phyloP scores from a whole-genome alignment of 2,113 vertebrate species.

The Antechinus flavipes region DNA sequence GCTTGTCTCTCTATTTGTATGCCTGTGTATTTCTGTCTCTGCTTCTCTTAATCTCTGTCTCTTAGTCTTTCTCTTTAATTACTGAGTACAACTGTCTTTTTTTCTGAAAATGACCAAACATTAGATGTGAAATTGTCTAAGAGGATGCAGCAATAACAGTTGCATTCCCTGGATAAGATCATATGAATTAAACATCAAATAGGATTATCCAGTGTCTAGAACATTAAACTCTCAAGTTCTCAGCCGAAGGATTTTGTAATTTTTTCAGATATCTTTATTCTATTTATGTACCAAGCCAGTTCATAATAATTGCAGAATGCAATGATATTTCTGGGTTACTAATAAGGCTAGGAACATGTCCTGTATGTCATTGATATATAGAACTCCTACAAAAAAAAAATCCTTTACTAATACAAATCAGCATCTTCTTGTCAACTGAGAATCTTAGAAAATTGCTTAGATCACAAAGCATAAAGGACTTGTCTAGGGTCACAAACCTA shows the following conservation, averaged over 20 bases:
- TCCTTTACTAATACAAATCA: not conserved
- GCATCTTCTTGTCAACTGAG: not conserved
- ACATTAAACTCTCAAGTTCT: slow-evolving; percentile 21
- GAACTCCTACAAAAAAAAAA: not conserved
- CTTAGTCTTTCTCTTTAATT: not conserved
- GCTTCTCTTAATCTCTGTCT: slow-evolving; percentile 13
- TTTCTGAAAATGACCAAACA: slow-evolving; percentile 27
- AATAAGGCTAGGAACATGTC: not conserved
- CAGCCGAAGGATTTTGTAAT: not conserved
- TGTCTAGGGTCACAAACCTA: not conserved
- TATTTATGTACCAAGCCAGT: slow-evolving; percentile 8
- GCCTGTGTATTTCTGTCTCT: slow-evolving; percentile 4
- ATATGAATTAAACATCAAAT: not conserved
- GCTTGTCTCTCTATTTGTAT: not conserved
- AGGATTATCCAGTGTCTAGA: slow-evolving; percentile 16
- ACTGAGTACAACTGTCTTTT: slow-evolving; percentile 1
- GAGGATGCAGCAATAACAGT: not conserved
- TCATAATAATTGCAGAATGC: not conserved
- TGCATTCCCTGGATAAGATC: not conserved
- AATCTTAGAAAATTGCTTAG: not conserved
- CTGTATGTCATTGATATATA: not conserved
- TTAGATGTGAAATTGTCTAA: slow-evolving; percentile 24
- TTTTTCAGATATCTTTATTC: slow-evolving; percentile 21
- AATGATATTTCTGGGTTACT: not conserved
- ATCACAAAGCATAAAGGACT: not conserved